Evolutionary conservation across 2,888 invertebrate genomes (phyloP).

Genomic region (Helicoverpa assulta): DNA sequence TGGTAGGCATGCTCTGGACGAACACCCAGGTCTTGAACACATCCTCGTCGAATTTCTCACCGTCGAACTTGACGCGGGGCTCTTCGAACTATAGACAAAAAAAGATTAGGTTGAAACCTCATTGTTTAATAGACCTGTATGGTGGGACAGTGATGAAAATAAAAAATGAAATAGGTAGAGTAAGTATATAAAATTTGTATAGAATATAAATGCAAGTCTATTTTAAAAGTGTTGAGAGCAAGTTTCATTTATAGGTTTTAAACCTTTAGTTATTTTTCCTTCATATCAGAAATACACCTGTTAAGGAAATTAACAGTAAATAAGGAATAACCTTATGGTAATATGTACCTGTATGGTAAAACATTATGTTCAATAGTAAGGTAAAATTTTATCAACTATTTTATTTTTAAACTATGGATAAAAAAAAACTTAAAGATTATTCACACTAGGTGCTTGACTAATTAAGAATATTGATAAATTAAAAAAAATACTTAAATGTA

Average conservation of each 20-base stretch:
- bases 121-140: background rate
- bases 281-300: background rate
- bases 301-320: background rate
- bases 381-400: background rate
- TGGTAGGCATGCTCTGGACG: constrained; percentile 95
- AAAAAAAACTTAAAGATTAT: background rate
- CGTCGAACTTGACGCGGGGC: constrained; percentile 93
- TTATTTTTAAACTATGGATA: background rate
- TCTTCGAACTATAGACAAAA: constrained; percentile 94
- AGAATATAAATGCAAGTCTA: no score
- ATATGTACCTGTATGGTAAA: background rate
- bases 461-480: background rate
- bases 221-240: background rate
- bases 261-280: background rate
- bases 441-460: background rate
- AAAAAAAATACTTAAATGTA: background rate
- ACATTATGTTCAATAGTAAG: background rate
- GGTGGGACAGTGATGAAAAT: background rate
- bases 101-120: background rate
- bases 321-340: background rate
- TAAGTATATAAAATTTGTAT: no score
- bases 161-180: no score
- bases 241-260: background rate
- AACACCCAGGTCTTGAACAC: constrained; percentile 95
- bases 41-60: constrained; percentile 91